Conservation (phyloP, 2,797 vertebrate genomes). For the Cryptoblepharus egeriae region DNA sequence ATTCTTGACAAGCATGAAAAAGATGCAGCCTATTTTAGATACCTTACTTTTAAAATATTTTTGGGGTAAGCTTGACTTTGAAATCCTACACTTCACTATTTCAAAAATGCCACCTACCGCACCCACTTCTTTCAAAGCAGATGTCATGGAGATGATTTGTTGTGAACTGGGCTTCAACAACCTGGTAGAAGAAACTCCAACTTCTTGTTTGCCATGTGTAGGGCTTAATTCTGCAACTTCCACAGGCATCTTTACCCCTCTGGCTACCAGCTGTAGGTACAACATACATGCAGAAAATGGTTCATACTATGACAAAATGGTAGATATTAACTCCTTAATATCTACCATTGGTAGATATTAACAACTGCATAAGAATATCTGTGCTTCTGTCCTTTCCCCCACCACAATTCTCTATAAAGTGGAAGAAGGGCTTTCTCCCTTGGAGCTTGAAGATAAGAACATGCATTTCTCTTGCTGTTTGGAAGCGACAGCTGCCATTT, state of each 20-base stretch:
- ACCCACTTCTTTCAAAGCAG: conserved; percentile 93
- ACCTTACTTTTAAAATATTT: not conserved
- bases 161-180: conserved; percentile 74
- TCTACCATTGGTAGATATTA: too few species aligned
- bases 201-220: conserved; percentile 72
- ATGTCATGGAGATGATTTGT: conserved; percentile 90
- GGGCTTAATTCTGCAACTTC: conserved; percentile 66
- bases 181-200: conserved; percentile 71
- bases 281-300: not conserved
- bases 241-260: conserved; percentile 80
- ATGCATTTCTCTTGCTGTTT: not conserved
- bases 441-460: not conserved
- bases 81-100: not conserved
- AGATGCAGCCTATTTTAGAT: not conserved
- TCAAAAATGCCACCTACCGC: conserved; percentile 82
- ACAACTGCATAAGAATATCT: not conserved
- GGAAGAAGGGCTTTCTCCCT: not conserved
- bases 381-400: not conserved
- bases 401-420: not conserved
- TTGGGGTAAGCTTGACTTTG: not conserved
- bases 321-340: not conserved
- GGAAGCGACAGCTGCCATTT: not conserved
- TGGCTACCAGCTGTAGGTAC: conserved; percentile 81
- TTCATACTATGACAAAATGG: not conserved
- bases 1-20: not conserved